These are phyloP conservation scores for Popillia japonica DNA, from an alignment of 1,140 invertebrate species.

Conservation along the genomic window DNA sequence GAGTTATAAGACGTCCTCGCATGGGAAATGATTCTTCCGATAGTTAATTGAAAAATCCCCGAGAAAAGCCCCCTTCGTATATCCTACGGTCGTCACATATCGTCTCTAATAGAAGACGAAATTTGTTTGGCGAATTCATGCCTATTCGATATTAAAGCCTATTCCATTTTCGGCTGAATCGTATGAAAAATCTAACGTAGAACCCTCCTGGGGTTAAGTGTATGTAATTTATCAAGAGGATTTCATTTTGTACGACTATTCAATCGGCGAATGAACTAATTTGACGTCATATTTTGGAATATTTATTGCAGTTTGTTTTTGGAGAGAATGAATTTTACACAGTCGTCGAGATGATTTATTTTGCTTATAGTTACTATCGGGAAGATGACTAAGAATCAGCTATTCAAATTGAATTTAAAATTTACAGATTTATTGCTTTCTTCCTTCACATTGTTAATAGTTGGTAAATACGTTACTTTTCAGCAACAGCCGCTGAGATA, in stretches of 20 bases:
- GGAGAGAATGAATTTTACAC: too few species aligned
- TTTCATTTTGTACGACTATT: neutral
- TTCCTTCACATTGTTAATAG: too few species aligned
- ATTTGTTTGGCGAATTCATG: conserved; percentile 24
- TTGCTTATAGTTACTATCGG: too few species aligned
- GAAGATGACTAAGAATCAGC: too few species aligned
- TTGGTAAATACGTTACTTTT: too few species aligned
- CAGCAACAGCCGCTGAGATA: too few species aligned
- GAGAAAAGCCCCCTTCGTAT: neutral
- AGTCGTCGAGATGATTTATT: too few species aligned
- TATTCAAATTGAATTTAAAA: too few species aligned
- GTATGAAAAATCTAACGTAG: conserved; percentile 19
- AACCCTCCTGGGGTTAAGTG: conserved; percentile 1
- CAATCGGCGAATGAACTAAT: neutral
- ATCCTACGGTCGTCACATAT: neutral
- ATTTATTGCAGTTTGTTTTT: too few species aligned
- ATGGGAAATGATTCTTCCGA: conserved; percentile 33
- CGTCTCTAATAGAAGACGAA: neutral
- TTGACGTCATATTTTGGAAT: too few species aligned
- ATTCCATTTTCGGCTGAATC: neutral
- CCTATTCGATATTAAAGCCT: conserved; percentile 24
- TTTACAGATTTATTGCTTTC: too few species aligned
- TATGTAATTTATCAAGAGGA: neutral
- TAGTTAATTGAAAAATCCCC: conserved; percentile 32
- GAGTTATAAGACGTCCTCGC: conserved; percentile 28